A percentile compares a stretch with the other conserved stretches of the same genome.
phyloP scores from a whole-genome alignment of 2,113 vertebrate species.

The Fulica atra region DNA sequence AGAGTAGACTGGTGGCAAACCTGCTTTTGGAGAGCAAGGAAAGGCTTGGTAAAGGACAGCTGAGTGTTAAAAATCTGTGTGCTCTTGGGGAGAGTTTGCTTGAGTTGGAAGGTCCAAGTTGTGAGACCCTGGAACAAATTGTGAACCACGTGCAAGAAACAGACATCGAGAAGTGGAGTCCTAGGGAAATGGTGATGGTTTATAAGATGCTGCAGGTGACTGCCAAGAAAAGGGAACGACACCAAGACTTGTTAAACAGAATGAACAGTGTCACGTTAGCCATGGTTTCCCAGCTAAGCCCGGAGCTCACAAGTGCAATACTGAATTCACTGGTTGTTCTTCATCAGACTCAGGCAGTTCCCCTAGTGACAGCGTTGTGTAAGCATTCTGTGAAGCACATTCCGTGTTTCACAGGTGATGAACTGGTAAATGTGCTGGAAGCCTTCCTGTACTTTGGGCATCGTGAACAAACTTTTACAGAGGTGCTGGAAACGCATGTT shows the following conservation, averaged over 20 bases:
- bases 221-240: constrained; percentile 40
- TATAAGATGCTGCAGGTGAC: constrained; percentile 80
- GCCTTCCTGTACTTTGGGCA: constrained; percentile 86
- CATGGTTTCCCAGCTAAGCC: constrained; percentile 68
- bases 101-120: constrained; percentile 67
- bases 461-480: constrained; percentile 78
- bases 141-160: constrained; percentile 73
- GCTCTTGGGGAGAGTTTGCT: constrained; percentile 80
- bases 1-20: constrained; percentile 74
- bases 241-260: constrained; percentile 78
- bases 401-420: constrained; percentile 77
- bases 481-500: constrained; percentile 79
- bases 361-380: constrained; percentile 83
- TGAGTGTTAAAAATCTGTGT: constrained; percentile 79
- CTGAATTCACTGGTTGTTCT: constrained; percentile 81
- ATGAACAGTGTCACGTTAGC: constrained; percentile 76
- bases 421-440: constrained; percentile 81
- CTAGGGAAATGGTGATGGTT: constrained; percentile 72
- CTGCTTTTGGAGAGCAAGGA: constrained; percentile 81
- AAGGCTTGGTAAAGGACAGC: constrained; percentile 70
- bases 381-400: constrained; percentile 79
- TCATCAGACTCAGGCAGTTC: constrained; percentile 75
- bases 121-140: constrained; percentile 67
- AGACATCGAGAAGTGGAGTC: constrained; percentile 70
- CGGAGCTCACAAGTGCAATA: constrained; percentile 71